Evolutionary conservation across 2,113 vertebrate species (phyloP).

Genomic region (Callospermophilus lateralis): DNA sequence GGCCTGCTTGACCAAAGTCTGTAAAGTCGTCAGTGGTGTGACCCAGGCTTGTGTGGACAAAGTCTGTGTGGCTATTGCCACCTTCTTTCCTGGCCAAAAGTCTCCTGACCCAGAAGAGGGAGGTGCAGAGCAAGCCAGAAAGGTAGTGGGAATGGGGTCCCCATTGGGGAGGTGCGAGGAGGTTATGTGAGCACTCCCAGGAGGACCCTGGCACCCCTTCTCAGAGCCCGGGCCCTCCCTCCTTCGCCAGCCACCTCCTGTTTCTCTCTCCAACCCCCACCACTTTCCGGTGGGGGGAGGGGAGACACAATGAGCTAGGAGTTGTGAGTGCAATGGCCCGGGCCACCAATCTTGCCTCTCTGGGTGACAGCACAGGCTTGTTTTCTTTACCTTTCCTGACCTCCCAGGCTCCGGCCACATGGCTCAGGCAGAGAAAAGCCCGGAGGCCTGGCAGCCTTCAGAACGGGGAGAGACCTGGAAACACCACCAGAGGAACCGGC

Average conservation of each 20-base stretch:
- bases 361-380: slow-evolving; percentile 88
- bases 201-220: background rate
- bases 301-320: no score
- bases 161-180: no score
- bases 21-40: background rate
- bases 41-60: background rate
- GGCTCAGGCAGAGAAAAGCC: slow-evolving; percentile 81
- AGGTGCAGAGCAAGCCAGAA: slow-evolving; percentile 24
- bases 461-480: slow-evolving; percentile 87
- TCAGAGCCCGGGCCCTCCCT: background rate
- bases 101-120: slow-evolving; percentile 68
- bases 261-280: no score
- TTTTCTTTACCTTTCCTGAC: slow-evolving; percentile 92
- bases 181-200: background rate
- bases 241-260: no score
- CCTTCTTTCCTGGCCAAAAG: slow-evolving; percentile 57
- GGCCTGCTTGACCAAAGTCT: background rate
- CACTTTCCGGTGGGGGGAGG: no score
- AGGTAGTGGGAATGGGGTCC: background rate
- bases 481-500: slow-evolving; percentile 93
- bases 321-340: slow-evolving; percentile 83
- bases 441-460: slow-evolving; percentile 84
- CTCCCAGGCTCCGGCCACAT: slow-evolving; percentile 87
- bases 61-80: background rate
- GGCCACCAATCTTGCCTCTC: slow-evolving; percentile 86